These are phyloP conservation scores for Scortum barcoo DNA, from an alignment of 2,113 vertebrate species.

Conservation along the genomic window DNA sequence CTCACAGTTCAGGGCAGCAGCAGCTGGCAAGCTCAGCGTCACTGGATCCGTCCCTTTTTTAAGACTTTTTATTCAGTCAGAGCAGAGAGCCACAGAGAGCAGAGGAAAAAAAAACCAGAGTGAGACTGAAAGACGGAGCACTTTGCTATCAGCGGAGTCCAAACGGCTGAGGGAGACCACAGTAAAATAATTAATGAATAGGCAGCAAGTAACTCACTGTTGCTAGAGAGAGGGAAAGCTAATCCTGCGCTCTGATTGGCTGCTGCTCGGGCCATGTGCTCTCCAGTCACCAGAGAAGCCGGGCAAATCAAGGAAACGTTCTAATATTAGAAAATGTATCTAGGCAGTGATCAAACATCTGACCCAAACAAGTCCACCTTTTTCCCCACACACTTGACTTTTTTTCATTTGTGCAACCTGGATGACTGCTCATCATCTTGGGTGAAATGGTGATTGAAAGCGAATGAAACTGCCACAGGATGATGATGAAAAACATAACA, in stretches of 20 bases:
- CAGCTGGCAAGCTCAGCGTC: conserved; percentile 54
- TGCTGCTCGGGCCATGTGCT: conserved; percentile 81
- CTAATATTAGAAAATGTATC: conserved; percentile 90
- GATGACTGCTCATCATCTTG: background rate
- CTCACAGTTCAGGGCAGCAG: conserved; percentile 55
- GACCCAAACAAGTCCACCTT: conserved; percentile 69
- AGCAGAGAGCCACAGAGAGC: conserved; percentile 50
- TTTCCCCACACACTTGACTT: conserved; percentile 38
- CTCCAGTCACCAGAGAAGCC: conserved; percentile 82
- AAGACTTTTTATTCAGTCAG: conserved; percentile 67
- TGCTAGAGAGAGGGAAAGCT: conserved; percentile 85
- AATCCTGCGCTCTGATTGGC: conserved; percentile 80
- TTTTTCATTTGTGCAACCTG: conserved; percentile 1
- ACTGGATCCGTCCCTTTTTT: conserved; percentile 55
- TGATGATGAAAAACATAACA: conserved; percentile 49
- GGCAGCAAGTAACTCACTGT: conserved; percentile 84
- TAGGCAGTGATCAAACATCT: conserved; percentile 82
- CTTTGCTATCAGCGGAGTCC: conserved; percentile 76
- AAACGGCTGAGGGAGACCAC: conserved; percentile 75
- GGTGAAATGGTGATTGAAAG: conserved; percentile 6
- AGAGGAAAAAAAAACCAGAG: conserved; percentile 31
- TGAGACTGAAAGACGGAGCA: conserved; percentile 56
- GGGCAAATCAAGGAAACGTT: conserved; percentile 87
- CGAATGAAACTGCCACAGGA: background rate
- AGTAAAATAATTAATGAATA: conserved; percentile 85